Percentiles rank a stretch among this genome's conserved stretches.
phyloP scores from a whole-genome alignment of 92 coral and sea anemone species.

The Zoanthus gigantus region DNA sequence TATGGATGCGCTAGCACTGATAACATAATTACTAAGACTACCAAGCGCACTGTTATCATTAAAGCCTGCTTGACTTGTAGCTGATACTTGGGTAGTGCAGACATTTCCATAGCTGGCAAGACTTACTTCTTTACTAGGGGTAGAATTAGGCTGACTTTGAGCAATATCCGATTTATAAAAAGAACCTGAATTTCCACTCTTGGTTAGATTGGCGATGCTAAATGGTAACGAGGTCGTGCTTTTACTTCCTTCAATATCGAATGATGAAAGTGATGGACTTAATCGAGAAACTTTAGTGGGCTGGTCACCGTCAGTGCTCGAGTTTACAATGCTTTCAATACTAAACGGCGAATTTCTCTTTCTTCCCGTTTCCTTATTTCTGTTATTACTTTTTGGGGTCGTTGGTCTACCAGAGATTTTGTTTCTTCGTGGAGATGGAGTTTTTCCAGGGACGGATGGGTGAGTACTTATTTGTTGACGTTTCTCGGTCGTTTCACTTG shows the following conservation, averaged over 20 bases:
- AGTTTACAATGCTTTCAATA: slow-evolving; percentile 80
- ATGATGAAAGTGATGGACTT: neutral
- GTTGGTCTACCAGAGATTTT: slow-evolving; percentile 36
- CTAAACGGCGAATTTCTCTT: slow-evolving; percentile 82
- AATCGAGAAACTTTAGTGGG: slow-evolving; percentile 19
- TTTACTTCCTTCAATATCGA: neutral
- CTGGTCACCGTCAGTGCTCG: slow-evolving; percentile 44
- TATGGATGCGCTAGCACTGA: slow-evolving; percentile 13
- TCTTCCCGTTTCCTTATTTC: slow-evolving; percentile 42
- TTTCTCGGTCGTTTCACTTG: slow-evolving; percentile 32
- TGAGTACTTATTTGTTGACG: slow-evolving; percentile 44
- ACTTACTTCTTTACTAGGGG: neutral
- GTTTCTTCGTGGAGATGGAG: slow-evolving; percentile 35
- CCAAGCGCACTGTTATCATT: slow-evolving; percentile 4
- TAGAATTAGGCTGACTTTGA: neutral
- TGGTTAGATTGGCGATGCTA: slow-evolving; percentile 95
- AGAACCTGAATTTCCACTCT: slow-evolving; percentile 50
- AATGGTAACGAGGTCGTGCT: slow-evolving; percentile 75
- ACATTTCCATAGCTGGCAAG: neutral
- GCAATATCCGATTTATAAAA: neutral
- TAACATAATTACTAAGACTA: slow-evolving; percentile 17
- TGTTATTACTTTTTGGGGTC: neutral
- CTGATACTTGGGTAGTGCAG: neutral
- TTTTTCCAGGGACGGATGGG: slow-evolving; percentile 43
- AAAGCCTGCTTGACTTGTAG: slow-evolving; percentile 12